Percentiles rank a stretch among this genome's conserved stretches.
Evolutionary conservation across 2,113 vertebrate species (phyloP).

Genomic region (Struthio camelus): DNA sequence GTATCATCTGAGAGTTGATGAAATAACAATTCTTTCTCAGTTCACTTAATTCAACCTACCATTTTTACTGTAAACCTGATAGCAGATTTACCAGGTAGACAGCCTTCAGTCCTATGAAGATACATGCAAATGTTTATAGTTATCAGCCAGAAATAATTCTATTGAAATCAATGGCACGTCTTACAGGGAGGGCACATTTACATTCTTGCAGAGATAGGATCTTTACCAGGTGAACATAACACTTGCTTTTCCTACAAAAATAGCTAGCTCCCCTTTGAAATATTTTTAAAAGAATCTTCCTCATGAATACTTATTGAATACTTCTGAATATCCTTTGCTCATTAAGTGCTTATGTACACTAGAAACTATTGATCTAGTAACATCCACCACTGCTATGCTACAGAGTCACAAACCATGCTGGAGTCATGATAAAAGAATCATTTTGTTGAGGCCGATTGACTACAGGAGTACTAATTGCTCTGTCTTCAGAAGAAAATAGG

Average conservation of each 20-base stretch:
- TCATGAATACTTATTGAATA: neutral
- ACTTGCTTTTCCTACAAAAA: neutral
- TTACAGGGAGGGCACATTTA: neutral
- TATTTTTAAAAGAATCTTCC: neutral
- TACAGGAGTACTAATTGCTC: neutral
- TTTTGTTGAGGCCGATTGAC: neutral
- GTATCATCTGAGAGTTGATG: neutral
- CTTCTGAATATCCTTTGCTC: neutral
- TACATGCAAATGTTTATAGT: neutral
- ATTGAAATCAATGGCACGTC: neutral
- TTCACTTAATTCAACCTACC: neutral
- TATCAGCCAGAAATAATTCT: neutral
- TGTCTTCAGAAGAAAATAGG: neutral
- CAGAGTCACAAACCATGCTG: neutral
- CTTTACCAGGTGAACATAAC: neutral
- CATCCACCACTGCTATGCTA: neutral
- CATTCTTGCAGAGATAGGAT: neutral
- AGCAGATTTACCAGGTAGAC: neutral
- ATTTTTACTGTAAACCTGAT: neutral
- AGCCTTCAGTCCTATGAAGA: neutral
- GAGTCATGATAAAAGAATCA: neutral
- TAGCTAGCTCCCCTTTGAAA: neutral
- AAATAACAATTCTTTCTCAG: neutral
- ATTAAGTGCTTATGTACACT: neutral
- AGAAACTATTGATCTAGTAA: neutral